A percentile compares a stretch with the other conserved stretches of the same genome.
phyloP scores from a whole-genome alignment of 1,140 invertebrate species.

The Megalopta genalis region DNA sequence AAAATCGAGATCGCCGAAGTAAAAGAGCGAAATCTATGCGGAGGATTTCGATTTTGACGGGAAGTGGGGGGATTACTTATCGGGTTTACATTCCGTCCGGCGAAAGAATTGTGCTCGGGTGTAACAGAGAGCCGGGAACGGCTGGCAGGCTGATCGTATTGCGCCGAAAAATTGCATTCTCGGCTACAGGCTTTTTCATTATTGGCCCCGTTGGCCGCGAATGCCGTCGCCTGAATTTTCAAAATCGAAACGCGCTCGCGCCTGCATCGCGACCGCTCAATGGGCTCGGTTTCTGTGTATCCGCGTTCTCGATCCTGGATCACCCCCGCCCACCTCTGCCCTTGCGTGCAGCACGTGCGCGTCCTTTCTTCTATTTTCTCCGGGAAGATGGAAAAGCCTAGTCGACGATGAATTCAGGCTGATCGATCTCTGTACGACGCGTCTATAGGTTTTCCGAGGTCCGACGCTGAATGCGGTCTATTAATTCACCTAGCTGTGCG shows the following conservation, averaged over 20 bases:
- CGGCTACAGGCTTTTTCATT: conserved; percentile 12
- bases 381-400: conserved; percentile 11
- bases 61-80: conserved; percentile 15
- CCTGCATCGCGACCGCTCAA: neutral
- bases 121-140: neutral
- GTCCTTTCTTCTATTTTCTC: conserved; percentile 23
- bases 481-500: neutral
- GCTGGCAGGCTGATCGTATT: conserved; percentile 2
- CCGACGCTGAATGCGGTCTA: neutral
- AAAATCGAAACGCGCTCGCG: conserved; percentile 22
- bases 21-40: neutral
- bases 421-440: conserved; percentile 10
- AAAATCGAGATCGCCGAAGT: neutral
- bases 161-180: conserved; percentile 34
- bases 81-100: conserved; percentile 3
- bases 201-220: neutral
- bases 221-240: conserved; percentile 16
- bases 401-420: conserved; percentile 13
- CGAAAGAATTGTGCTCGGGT: neutral
- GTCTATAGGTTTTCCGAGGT: neutral
- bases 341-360: neutral
- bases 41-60: neutral
- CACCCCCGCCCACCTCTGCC: neutral
- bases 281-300: neutral
- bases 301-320: neutral